phyloP scores from a whole-genome alignment of 2,888 invertebrate genomes.

The Drosophila limbata region DNA sequence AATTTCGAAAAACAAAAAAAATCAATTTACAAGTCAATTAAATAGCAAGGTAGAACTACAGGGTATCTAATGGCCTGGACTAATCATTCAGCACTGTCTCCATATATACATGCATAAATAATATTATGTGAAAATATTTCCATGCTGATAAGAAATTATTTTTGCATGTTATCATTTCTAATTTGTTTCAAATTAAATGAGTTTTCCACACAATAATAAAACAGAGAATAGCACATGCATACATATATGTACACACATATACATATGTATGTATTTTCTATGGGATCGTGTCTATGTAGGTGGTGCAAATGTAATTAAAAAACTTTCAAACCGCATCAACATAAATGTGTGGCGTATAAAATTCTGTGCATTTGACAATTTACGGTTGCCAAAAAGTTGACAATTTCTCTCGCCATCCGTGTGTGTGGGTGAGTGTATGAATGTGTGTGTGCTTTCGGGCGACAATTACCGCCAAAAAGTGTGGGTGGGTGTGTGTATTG shows the following conservation, averaged over 20 bases:
- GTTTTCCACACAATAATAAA: conserved; percentile 68
- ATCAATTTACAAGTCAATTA: too few relatives aligned
- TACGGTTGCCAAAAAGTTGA: conserved; percentile 72
- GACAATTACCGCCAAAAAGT: conserved; percentile 58
- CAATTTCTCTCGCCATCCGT: conserved; percentile 42
- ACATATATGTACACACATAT: neutral
- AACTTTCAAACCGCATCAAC: conserved; percentile 81
- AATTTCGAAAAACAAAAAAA: too few relatives aligned
- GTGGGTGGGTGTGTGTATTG: conserved; percentile 45
- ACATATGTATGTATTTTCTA: conserved; percentile 10
- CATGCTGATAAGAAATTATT: conserved; percentile 41
- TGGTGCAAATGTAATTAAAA: conserved; percentile 77
- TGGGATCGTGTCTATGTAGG: neutral
- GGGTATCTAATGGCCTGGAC: neutral
- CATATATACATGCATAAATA: neutral
- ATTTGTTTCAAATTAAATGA: conserved; percentile 80
- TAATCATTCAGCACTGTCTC: neutral
- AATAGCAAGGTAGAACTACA: neutral
- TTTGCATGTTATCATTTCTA: conserved; percentile 65
- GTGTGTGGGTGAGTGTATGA: conserved; percentile 10
- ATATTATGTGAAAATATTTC: conserved; percentile 14
- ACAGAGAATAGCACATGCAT: conserved; percentile 33
- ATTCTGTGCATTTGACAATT: conserved; percentile 77
- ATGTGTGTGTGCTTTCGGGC: conserved; percentile 14
- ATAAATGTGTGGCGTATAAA: conserved; percentile 75